Conservation (phyloP, 64 coral and sea anemone species). For the Montipora efflorescens region DNA sequence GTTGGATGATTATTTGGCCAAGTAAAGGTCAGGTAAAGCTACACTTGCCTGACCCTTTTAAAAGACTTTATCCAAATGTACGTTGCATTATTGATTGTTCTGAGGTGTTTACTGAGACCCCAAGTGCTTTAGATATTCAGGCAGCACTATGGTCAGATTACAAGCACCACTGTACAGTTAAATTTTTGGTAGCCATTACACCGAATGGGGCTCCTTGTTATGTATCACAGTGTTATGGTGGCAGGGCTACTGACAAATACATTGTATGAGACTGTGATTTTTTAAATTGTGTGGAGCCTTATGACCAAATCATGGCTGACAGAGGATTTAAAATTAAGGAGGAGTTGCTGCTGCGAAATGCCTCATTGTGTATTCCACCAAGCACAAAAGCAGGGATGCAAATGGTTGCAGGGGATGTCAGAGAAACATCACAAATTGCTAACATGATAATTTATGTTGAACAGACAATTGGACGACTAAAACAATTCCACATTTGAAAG, state of each 20-base stretch:
- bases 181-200: constrained; percentile 49
- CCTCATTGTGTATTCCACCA: constrained; percentile 54
- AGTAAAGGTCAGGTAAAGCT: too few species aligned
- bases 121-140: constrained; percentile 7
- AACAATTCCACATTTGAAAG: constrained; percentile 15
- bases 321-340: too few species aligned
- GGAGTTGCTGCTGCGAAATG: constrained; percentile 8
- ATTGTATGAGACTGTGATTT: constrained; percentile 48
- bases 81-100: too few species aligned
- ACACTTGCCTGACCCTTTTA: too few species aligned
- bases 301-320: too few species aligned
- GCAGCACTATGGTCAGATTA: constrained; percentile 67
- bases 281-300: not conserved
- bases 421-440: constrained; percentile 52
- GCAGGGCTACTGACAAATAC: constrained; percentile 28
- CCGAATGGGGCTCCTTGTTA: constrained; percentile 10
- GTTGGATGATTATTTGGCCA: too few species aligned
- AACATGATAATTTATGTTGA: constrained; percentile 47
- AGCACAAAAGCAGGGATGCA: constrained; percentile 47
- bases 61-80: too few species aligned
- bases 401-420: constrained; percentile 51
- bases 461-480: constrained; percentile 53
- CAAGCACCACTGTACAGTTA: constrained; percentile 48
- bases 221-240: constrained; percentile 39
- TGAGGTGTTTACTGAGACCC: too few species aligned